Conservation (phyloP, 2,113 vertebrate species). For the Coptodon bakossiorum region DNA sequence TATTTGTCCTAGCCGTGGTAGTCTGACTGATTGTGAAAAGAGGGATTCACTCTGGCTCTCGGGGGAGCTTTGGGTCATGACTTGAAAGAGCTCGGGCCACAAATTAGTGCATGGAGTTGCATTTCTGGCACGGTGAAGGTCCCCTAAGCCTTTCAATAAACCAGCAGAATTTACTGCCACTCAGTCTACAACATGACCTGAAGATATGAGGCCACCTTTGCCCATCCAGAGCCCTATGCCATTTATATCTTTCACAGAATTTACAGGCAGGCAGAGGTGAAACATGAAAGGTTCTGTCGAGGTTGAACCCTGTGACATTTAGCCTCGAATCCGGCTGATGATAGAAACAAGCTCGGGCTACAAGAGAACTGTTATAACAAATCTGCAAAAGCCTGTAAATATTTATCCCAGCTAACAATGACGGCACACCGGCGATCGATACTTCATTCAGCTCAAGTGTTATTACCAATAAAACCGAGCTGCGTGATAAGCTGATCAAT, state of each 20-base stretch:
- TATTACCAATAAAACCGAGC: slow-evolving; percentile 43
- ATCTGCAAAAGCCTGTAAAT: slow-evolving; percentile 41
- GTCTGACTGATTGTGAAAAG: slow-evolving; percentile 28
- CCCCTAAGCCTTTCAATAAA: slow-evolving; percentile 2
- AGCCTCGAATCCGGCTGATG: neutral
- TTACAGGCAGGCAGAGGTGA: neutral
- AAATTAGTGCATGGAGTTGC: slow-evolving; percentile 13
- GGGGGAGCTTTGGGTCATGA: slow-evolving; percentile 20
- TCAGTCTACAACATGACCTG: neutral
- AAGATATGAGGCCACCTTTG: neutral
- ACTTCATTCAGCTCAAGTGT: slow-evolving; percentile 56
- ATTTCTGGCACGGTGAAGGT: neutral
- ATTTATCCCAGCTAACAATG: slow-evolving; percentile 50
- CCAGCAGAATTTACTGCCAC: neutral
- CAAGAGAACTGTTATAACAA: slow-evolving; percentile 17
- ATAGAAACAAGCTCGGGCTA: neutral
- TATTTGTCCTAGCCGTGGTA: slow-evolving; percentile 19
- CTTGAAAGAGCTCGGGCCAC: slow-evolving; percentile 21
- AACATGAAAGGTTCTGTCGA: neutral
- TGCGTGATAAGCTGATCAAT: slow-evolving; percentile 37
- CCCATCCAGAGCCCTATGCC: neutral
- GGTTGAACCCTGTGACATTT: neutral
- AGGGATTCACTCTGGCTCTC: slow-evolving; percentile 7
- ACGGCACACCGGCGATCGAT: slow-evolving; percentile 31
- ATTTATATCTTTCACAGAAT: neutral